phyloP scores from a whole-genome alignment of 2,888 invertebrate species.

The Leucozona laternaria region DNA sequence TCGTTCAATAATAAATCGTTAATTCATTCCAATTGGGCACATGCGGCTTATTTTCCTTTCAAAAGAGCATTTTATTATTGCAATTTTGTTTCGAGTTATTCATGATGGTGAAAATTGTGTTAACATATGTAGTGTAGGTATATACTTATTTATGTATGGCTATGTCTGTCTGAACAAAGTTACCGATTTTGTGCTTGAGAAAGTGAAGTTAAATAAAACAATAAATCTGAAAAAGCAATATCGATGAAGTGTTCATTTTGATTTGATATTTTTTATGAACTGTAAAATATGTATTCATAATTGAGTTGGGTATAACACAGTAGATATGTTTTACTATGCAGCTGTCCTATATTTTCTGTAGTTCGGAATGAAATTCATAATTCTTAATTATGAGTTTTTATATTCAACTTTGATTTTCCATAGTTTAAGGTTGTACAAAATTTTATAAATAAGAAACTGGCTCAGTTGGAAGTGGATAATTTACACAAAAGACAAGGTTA shows the following conservation, averaged over 20 bases:
- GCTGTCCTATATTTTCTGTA: too few relatives aligned
- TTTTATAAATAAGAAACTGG: too few relatives aligned
- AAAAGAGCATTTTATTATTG: neutral
- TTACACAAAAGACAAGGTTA: too few relatives aligned
- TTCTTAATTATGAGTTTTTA: too few relatives aligned
- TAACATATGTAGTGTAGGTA: too few relatives aligned
- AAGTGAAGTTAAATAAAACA: neutral
- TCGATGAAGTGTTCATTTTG: neutral
- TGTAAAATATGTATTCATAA: neutral
- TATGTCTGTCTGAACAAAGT: neutral
- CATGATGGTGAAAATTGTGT: neutral
- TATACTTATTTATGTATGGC: too few relatives aligned
- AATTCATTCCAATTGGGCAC: neutral
- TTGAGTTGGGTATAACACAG: too few relatives aligned
- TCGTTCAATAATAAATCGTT: neutral
- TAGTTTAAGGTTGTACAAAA: too few relatives aligned
- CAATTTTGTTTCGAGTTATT: neutral
- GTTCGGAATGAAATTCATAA: too few relatives aligned
- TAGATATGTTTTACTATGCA: too few relatives aligned
- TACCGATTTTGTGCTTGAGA: constrained; percentile 5
- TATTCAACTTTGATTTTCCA: too few relatives aligned
- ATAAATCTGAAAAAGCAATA: neutral
- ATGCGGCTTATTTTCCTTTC: neutral
- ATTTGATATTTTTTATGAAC: neutral
- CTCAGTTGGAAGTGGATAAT: too few relatives aligned